These are phyloP conservation scores for Polydrusus cervinus DNA, from an alignment of 2,888 invertebrate species.

Conservation along the genomic window DNA sequence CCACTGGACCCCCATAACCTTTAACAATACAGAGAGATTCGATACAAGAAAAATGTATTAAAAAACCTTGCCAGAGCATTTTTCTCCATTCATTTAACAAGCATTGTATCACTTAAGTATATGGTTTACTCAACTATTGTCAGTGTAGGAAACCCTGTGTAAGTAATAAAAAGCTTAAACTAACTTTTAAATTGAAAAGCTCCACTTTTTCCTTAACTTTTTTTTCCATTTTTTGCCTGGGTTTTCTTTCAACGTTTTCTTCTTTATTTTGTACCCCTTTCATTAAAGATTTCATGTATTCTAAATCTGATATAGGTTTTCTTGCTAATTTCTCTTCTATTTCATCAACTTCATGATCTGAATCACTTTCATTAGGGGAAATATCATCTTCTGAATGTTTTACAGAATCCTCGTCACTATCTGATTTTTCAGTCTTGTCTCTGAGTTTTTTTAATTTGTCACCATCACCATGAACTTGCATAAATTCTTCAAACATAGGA, in stretches of 20 bases:
- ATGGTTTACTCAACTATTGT: too few relatives aligned
- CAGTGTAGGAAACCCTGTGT: too few relatives aligned
- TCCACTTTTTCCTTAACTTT: conserved; percentile 67
- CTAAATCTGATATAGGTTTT: conserved; percentile 82
- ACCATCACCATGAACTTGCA: conserved; percentile 84
- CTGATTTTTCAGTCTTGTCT: conserved; percentile 68
- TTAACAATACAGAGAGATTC: too few relatives aligned
- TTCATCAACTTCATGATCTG: conserved; percentile 60
- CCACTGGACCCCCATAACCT: too few relatives aligned
- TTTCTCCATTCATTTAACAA: too few relatives aligned
- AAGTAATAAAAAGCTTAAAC: not conserved
- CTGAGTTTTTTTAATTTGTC: conserved; percentile 66
- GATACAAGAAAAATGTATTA: too few relatives aligned
- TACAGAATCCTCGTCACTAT: conserved; percentile 68
- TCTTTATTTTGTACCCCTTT: conserved; percentile 64
- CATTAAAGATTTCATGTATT: conserved; percentile 84
- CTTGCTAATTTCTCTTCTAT: conserved; percentile 76
- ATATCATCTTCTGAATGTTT: conserved; percentile 59
- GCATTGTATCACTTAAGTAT: too few relatives aligned
- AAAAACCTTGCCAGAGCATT: too few relatives aligned
- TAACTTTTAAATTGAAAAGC: conserved; percentile 78
- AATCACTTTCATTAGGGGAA: conserved; percentile 15
- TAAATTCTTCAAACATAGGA: conserved; percentile 91
- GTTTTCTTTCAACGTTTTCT: conserved; percentile 65
- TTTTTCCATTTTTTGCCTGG: conserved; percentile 68